Percentiles rank a stretch among this genome's conserved stretches.
These are phyloP conservation scores for Channa striata DNA, from an alignment of 2,797 vertebrate species.

Conservation along the genomic window DNA sequence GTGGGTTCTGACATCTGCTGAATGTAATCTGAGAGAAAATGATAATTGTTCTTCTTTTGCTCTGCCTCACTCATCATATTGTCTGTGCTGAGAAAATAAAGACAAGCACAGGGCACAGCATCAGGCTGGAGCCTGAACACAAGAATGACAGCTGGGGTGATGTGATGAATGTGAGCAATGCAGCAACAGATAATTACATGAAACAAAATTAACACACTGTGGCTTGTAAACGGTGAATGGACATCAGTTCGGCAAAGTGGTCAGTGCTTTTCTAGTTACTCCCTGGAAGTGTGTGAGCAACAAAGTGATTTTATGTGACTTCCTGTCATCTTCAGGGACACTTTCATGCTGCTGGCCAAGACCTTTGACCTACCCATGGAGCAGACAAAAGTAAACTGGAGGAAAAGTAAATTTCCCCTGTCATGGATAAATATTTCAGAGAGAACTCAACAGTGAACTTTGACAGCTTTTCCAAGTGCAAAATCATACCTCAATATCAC, in stretches of 20 bases:
- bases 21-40: constrained; percentile 72
- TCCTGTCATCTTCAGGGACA: constrained; percentile 1
- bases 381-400: constrained; percentile 10
- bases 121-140: constrained; percentile 7
- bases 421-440: constrained; percentile 49
- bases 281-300: background rate
- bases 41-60: constrained; percentile 73
- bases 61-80: constrained; percentile 62
- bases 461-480: constrained; percentile 39
- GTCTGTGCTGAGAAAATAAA: constrained; percentile 44
- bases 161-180: constrained; percentile 5
- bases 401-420: constrained; percentile 24
- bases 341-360: background rate
- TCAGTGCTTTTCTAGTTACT: background rate
- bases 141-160: constrained; percentile 21
- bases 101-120: constrained; percentile 23
- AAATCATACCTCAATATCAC: constrained; percentile 58
- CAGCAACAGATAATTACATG: constrained; percentile 21
- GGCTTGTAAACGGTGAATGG: background rate
- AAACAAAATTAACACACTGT: background rate
- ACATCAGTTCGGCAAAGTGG: constrained; percentile 6
- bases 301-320: background rate
- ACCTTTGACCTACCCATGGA: constrained; percentile 24
- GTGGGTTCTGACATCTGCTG: constrained; percentile 78
- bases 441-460: constrained; percentile 34